Conservation (phyloP, 2,113 vertebrate genomes). For the Xenus cinereus region DNA sequence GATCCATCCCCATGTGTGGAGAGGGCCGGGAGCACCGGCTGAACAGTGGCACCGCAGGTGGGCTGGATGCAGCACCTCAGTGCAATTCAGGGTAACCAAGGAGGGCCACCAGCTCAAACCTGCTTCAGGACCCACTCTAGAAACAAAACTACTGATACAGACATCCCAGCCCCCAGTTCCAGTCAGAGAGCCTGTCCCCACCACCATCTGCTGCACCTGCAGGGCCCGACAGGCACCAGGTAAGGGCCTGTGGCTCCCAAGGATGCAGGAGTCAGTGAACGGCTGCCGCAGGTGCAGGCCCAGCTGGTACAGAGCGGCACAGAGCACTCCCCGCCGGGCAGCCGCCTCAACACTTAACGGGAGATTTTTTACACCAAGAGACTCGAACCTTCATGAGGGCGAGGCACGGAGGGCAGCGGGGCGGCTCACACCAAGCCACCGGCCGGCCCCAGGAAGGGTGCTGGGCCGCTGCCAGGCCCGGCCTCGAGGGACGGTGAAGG, state of each 20-base stretch:
- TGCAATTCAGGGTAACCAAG: rapidly evolving
- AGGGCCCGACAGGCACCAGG: rapidly evolving
- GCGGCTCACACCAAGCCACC: not conserved
- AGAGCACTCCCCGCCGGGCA: rapidly evolving
- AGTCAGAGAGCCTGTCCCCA: rapidly evolving
- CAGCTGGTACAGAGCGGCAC: no score
- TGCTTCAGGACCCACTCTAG: rapidly evolving
- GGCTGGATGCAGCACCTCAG: rapidly evolving
- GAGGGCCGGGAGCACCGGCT: rapidly evolving
- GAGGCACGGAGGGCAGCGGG: not conserved
- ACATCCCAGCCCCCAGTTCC: rapidly evolving
- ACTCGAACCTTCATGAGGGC: not conserved
- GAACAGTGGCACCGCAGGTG: rapidly evolving
- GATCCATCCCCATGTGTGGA: rapidly evolving
- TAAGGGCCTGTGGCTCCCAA: no score
- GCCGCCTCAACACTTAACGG: rapidly evolving
- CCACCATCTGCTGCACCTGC: not conserved
- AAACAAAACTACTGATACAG: rapidly evolving
- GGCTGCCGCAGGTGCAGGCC: rapidly evolving
- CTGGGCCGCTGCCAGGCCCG: not conserved
- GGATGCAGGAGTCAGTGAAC: rapidly evolving
- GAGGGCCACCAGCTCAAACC: not conserved
- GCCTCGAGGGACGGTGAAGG: no score
- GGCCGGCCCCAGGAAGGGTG: rapidly evolving
- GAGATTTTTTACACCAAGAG: not conserved